Conservation (phyloP, 2,113 vertebrate genomes). For the Corythoichthys haematopterus region DNA sequence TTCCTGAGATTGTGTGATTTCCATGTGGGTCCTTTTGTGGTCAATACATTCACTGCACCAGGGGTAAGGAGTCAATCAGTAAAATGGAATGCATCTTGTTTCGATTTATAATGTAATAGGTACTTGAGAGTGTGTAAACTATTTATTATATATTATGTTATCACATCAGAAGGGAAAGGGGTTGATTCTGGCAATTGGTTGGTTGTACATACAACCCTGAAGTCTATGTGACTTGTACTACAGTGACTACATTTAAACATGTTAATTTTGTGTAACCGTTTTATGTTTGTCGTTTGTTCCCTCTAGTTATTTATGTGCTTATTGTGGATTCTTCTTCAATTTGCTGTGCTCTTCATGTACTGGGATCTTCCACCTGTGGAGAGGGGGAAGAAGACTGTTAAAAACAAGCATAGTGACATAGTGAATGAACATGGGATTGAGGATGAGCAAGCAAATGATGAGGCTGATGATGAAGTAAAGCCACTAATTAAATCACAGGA, state of each 20-base stretch:
- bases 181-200: not conserved
- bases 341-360: constrained; percentile 74
- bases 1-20: constrained; percentile 79
- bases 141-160: too few relatives aligned
- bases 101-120: too few relatives aligned
- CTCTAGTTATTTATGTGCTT: constrained; percentile 79
- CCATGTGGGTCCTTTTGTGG: constrained; percentile 71
- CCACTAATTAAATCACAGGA: constrained; percentile 62
- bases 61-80: constrained; percentile 66
- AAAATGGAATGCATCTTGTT: not conserved
- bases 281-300: not conserved
- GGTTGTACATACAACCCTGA: not conserved
- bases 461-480: constrained; percentile 49
- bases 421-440: constrained; percentile 9
- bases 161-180: too few relatives aligned
- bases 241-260: not conserved
- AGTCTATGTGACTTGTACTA: not conserved
- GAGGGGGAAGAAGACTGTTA: constrained; percentile 7
- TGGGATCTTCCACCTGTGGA: constrained; percentile 67
- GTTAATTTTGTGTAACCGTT: not conserved
- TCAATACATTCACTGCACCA: constrained; percentile 78
- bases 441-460: not conserved
- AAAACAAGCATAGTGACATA: not conserved
- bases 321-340: constrained; percentile 76
- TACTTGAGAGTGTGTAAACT: too few relatives aligned